These are phyloP conservation scores for Penaeus monodon DNA, from an alignment of 2,888 invertebrate genomes.

Conservation along the genomic window DNA sequence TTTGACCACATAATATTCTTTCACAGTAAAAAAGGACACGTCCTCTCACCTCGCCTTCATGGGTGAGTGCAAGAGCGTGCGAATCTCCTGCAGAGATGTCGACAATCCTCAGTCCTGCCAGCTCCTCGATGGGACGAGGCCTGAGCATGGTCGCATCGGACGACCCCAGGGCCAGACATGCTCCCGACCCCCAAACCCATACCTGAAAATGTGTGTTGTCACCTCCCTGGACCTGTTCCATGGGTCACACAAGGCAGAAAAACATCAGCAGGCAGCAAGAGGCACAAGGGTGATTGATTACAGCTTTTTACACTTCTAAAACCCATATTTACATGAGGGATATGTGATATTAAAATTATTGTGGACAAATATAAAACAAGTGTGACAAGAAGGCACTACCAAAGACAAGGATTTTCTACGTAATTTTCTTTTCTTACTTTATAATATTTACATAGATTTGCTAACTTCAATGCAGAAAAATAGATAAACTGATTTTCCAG, in stretches of 20 bases:
- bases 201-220: constrained; percentile 69
- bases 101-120: constrained; percentile 72
- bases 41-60: constrained; percentile 68
- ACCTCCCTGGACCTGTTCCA: constrained; percentile 48
- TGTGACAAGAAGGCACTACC: no score
- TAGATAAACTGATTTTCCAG: no score
- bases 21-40: no score
- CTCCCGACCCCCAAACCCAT: constrained; percentile 77
- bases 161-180: constrained; percentile 75
- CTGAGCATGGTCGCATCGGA: constrained; percentile 74
- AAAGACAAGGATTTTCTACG: no score
- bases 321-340: neutral
- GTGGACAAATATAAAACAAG: no score
- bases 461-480: no score
- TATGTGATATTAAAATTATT: no score
- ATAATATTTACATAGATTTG: no score
- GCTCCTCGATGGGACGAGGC: constrained; percentile 74
- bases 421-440: no score
- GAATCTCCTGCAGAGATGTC: constrained; percentile 77
- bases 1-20: no score
- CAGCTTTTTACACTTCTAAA: neutral
- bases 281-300: constrained; percentile 10
- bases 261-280: constrained; percentile 35
- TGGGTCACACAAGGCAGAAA: constrained; percentile 33
- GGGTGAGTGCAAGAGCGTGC: constrained; percentile 76